Conservation (phyloP, 2,113 vertebrate genomes). For the Asarcornis scutulata region DNA sequence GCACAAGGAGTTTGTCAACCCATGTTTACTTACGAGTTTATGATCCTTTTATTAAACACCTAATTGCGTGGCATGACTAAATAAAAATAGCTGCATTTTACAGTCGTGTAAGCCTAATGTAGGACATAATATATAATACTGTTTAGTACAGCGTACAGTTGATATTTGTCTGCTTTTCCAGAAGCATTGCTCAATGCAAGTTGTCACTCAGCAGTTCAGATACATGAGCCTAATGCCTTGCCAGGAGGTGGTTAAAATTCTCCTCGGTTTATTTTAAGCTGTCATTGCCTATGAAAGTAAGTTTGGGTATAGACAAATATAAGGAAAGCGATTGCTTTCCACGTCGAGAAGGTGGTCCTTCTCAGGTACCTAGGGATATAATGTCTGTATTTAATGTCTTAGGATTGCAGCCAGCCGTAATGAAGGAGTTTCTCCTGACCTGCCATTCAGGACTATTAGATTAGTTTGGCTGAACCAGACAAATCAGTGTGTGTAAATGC, state of each 20-base stretch:
- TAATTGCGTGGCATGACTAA: neutral
- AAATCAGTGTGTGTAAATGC: neutral
- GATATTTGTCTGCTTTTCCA: neutral
- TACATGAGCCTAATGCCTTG: neutral
- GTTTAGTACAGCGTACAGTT: neutral
- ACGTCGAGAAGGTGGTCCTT: neutral
- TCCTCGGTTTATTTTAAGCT: neutral
- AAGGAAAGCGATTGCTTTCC: neutral
- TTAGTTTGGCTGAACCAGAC: neutral
- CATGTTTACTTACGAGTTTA: neutral
- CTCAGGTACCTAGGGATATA: neutral
- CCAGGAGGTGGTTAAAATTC: constrained; percentile 23
- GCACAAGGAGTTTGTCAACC: neutral
- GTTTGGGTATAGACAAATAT: neutral
- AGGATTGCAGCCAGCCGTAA: neutral
- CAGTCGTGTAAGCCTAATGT: neutral
- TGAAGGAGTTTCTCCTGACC: neutral
- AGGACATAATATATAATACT: neutral
- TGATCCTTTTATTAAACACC: neutral
- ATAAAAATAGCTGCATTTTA: neutral
- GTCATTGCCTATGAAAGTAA: neutral
- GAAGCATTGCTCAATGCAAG: neutral
- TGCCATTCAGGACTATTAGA: neutral
- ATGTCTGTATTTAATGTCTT: neutral
- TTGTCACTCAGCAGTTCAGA: neutral